Evolutionary conservation across 1,140 invertebrate species (phyloP).

Genomic region (Anagrus nilaparvatae): DNA sequence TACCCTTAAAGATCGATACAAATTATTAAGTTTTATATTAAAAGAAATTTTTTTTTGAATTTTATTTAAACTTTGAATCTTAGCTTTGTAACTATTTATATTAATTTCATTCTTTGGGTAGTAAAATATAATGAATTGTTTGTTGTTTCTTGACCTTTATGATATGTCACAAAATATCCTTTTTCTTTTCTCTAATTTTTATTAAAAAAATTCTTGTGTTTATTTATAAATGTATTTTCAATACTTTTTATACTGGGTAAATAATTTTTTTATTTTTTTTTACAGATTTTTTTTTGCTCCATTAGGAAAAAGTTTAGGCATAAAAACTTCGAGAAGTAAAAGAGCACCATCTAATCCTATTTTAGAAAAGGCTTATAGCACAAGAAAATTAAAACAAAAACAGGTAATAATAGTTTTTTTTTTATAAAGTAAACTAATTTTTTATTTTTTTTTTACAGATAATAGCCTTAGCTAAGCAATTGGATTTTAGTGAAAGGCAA

Average conservation of each 20-base stretch:
- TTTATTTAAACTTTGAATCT: too few species aligned
- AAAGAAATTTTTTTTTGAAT: too few species aligned
- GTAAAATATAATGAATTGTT: too few species aligned
- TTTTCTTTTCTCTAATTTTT: neutral
- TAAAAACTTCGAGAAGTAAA: conserved; percentile 66
- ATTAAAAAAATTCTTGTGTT: too few species aligned
- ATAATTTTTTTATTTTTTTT: conserved; percentile 24
- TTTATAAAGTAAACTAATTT: conserved; percentile 2
- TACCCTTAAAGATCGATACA: too few species aligned
- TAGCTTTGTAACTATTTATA: too few species aligned
- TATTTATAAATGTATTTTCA: too few species aligned
- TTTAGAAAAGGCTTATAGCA: conserved; percentile 63
- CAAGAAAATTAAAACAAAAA: conserved; percentile 61
- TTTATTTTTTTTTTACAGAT: conserved; percentile 43
- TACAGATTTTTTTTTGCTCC: conserved; percentile 67
- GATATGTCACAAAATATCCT: too few species aligned
- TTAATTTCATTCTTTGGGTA: too few species aligned
- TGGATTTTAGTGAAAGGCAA: conserved; percentile 78
- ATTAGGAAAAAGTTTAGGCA: conserved; percentile 63
- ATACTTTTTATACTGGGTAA: too few species aligned
- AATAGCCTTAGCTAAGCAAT: conserved; percentile 68
- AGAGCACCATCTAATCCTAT: conserved; percentile 57
- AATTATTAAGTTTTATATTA: too few species aligned
- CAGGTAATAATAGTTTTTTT: conserved; percentile 53
- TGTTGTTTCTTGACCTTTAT: too few species aligned